Conservation (phyloP, 2,113 vertebrate genomes). For the Saguinus imperator region DNA sequence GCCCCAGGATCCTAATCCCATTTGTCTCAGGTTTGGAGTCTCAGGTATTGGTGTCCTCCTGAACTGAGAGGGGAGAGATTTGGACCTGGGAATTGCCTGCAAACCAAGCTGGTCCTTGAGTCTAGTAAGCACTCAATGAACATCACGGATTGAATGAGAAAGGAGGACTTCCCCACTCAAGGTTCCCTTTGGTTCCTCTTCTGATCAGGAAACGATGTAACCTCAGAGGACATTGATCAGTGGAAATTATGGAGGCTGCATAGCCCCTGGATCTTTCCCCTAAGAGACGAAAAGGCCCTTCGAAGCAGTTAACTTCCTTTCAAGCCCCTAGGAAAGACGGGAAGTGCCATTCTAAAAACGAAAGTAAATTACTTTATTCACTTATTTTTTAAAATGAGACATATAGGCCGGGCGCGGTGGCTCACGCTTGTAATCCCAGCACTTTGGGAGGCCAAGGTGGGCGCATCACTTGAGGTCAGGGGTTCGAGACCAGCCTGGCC, state of each 20-base stretch:
- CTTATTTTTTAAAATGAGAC: slow-evolving; percentile 27
- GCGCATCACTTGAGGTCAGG: too few species aligned
- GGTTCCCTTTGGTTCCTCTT: not conserved
- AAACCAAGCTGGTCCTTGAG: fast-evolving
- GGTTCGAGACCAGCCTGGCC: too few species aligned
- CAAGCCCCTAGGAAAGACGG: not conserved
- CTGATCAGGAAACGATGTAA: fast-evolving
- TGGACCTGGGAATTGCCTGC: not conserved
- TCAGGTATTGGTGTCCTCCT: not conserved
- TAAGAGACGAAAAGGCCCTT: not conserved
- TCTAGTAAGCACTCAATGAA: fast-evolving
- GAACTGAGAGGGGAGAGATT: too few species aligned
- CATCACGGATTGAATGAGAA: fast-evolving
- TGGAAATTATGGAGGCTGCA: too few species aligned
- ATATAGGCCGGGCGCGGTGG: too few species aligned
- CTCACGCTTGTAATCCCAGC: too few species aligned
- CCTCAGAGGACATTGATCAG: not conserved
- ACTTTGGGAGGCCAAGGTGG: too few species aligned
- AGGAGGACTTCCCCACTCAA: fast-evolving
- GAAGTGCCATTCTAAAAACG: not conserved
- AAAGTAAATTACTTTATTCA: not conserved
- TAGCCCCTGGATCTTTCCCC: not conserved
- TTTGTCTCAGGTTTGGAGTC: not conserved
- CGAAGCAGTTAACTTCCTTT: not conserved
- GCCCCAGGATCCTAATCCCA: not conserved